A percentile compares a stretch with the other conserved stretches of the same genome.
phyloP scores from a whole-genome alignment of 2,888 invertebrate species.

The Zhuqinia jingwanae region DNA sequence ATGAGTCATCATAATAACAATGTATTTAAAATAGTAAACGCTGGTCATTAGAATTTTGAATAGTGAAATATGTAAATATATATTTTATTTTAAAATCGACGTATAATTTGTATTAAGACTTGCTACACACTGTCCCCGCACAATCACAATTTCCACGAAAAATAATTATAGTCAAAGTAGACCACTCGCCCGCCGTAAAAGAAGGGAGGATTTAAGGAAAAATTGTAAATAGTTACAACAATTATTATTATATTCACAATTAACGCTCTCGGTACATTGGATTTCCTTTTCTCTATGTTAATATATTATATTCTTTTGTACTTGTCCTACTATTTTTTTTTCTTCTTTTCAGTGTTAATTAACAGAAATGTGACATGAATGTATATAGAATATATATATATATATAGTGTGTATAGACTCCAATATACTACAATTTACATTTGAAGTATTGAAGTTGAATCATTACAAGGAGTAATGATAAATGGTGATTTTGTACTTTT shows the following conservation, averaged over 20 bases:
- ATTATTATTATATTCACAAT: too few relatives aligned
- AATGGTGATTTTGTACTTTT: too few relatives aligned
- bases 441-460: too few relatives aligned
- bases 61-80: conserved; percentile 17
- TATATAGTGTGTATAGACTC: neutral
- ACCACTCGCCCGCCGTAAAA: neutral
- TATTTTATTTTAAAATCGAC: conserved; percentile 3
- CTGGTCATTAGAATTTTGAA: conserved; percentile 41
- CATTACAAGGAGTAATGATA: too few relatives aligned
- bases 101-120: conserved; percentile 10
- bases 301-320: neutral
- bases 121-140: conserved; percentile 23
- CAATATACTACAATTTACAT: neutral
- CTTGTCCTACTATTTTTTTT: neutral
- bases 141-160: too few relatives aligned
- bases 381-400: neutral
- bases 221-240: conserved; percentile 5
- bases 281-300: neutral
- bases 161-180: neutral
- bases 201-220: neutral
- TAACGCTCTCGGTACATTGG: neutral
- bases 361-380: neutral
- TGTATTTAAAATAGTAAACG: conserved; percentile 45
- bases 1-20: conserved; percentile 24
- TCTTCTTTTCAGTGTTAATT: neutral